Conservation (phyloP, 37 sponge, comb jelly and placozoan genomes). For the Tethya wilhelma region DNA sequence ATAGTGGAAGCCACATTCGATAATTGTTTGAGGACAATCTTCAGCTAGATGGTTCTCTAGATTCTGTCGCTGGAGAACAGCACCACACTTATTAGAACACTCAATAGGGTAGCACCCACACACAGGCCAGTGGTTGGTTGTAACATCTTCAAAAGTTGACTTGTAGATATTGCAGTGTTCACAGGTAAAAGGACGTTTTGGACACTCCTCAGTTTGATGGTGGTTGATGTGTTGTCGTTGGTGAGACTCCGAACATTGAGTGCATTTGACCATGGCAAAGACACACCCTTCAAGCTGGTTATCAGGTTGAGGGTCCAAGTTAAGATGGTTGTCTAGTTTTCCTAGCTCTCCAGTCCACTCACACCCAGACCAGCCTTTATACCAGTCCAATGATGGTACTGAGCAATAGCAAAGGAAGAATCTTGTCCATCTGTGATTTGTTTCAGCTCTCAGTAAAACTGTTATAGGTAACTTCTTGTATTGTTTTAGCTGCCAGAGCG, state of each 20-base stretch:
- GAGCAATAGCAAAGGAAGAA: too few species aligned
- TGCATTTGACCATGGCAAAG: neutral
- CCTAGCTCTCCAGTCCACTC: constrained; percentile 29
- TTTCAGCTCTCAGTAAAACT: too few species aligned
- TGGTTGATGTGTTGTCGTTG: neutral
- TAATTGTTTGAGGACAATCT: constrained; percentile 6
- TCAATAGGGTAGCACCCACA: constrained; percentile 15
- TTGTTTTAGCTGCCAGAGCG: too few species aligned
- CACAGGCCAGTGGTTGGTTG: constrained; percentile 6
- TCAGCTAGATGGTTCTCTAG: constrained; percentile 11
- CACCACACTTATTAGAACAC: constrained; percentile 30
- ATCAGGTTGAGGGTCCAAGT: constrained; percentile 7
- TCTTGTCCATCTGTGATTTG: too few species aligned
- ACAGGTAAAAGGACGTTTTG: constrained; percentile 22
- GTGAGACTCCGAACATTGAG: neutral
- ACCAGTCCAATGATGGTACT: too few species aligned
- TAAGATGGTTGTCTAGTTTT: constrained; percentile 29
- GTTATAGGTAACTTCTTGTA: too few species aligned
- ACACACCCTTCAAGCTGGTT: neutral
- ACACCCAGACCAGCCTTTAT: too few species aligned
- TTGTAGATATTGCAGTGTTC: constrained; percentile 16
- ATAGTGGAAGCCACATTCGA: constrained; percentile 24
- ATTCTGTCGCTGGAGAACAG: neutral
- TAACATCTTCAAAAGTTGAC: constrained; percentile 31
- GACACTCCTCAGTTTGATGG: constrained; percentile 1